Evolutionary conservation across 2,888 invertebrate genomes (phyloP).

Genomic region (Frankliniella fusca): DNA sequence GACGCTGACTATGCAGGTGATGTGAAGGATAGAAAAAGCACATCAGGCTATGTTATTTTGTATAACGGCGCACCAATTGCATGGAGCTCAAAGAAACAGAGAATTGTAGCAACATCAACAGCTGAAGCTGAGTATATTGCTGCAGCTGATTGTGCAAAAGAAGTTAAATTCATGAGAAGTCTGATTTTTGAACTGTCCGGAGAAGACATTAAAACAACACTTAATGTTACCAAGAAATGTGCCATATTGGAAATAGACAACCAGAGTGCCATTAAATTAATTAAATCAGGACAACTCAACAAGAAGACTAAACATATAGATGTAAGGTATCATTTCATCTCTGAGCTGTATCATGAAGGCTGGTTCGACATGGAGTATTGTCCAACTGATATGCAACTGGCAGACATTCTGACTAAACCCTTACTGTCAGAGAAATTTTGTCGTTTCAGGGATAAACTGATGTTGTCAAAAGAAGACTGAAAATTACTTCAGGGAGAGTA

Average conservation of each 20-base stretch:
- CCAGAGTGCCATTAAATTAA: conserved; percentile 37
- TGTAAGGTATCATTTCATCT: conserved; percentile 33
- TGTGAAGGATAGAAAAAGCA: not conserved
- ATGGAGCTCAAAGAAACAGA: not conserved
- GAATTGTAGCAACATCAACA: not conserved
- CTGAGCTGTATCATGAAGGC: conserved; percentile 29
- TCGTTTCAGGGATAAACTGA: too few species aligned
- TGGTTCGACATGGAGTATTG: conserved; percentile 31
- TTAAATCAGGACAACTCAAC: conserved; percentile 33
- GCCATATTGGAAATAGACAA: conserved; percentile 34
- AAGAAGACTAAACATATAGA: conserved; percentile 35
- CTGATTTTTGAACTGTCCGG: conserved; percentile 30
- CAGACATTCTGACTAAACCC: conserved; percentile 35
- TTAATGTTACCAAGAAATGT: not conserved
- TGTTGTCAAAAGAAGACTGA: too few species aligned
- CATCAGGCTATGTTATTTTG: not conserved
- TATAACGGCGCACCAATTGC: not conserved
- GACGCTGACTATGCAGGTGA: conserved; percentile 30
- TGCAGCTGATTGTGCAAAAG: not conserved
- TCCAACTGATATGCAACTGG: conserved; percentile 33
- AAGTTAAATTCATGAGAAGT: not conserved
- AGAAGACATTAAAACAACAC: conserved; percentile 22
- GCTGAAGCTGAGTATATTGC: not conserved
- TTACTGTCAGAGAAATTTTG: too few species aligned
- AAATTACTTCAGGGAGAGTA: too few species aligned